Evolutionary conservation across 2,888 invertebrate species (phyloP).

Genomic region (Eretmocerus hayati): DNA sequence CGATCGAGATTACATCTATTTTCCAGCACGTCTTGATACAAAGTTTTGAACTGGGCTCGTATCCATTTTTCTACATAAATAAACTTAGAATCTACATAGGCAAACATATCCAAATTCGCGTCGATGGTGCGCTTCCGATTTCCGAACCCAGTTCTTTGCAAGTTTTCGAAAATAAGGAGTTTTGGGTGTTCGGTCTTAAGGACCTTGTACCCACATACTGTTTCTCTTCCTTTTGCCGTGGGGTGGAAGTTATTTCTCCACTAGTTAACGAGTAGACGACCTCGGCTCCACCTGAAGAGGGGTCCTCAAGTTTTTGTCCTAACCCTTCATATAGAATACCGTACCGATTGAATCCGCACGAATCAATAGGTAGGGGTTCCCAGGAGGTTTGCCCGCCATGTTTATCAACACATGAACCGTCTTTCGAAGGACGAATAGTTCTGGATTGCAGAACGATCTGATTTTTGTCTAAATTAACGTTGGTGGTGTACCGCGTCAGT

Average conservation of each 20-base stretch:
- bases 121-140: background rate
- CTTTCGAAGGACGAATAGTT: conserved; percentile 2
- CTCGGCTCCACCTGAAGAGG: background rate
- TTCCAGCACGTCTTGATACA: conserved; percentile 26
- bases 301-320: conserved; percentile 1
- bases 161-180: conserved; percentile 15
- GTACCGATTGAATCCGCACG: conserved; percentile 18
- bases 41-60: conserved; percentile 16
- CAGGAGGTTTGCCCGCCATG: background rate
- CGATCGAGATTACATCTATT: conserved; percentile 28
- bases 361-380: background rate
- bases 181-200: conserved; percentile 12
- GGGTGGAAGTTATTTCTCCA: conserved; percentile 21
- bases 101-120: conserved; percentile 23
- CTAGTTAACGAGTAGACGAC: conserved; percentile 15
- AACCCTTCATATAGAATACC: conserved; percentile 23
- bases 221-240: conserved; percentile 11
- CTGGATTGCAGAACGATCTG: conserved; percentile 13
- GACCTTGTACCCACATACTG: conserved; percentile 1
- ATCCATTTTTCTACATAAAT: conserved; percentile 30
- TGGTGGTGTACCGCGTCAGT: conserved; percentile 2
- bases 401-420: background rate
- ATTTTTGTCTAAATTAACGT: conserved; percentile 6
- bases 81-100: conserved; percentile 30
- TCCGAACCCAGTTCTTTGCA: background rate